Evolutionary conservation across 2,797 vertebrate genomes (phyloP), one percentile per base, ranked within the genome.

Genomic region (Salmo trutta): DNA sequence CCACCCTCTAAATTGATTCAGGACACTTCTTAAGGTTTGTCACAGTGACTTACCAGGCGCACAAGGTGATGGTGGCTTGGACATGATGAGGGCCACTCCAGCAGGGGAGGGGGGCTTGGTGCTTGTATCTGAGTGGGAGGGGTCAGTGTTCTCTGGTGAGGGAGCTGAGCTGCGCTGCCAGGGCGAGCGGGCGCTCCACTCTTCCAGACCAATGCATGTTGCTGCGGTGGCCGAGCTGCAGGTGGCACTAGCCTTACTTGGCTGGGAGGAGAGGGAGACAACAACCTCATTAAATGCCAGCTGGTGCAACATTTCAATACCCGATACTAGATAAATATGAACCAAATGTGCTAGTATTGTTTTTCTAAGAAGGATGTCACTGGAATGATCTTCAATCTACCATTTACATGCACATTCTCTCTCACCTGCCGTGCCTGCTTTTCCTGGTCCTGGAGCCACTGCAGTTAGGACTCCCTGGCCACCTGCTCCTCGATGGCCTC

Each of bases 401-500:
- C 33, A 36, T 36, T 36, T 36, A 36, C 33, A 6, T 36, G 33
- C 33, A 36, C 4, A 5, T 7, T 41, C 36, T 41, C 36, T 69
- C 29, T 70, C 71, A 97, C 96, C 96, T 98, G 96, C 77, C 96
- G 88, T 29, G 95, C 97, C 88, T 96, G 96, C 72, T 98, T 98
- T 91, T 98, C 97, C 91, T 98, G 97, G 93, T 98, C 97, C 79
- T 96, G 94, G 6, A 98, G 94, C 97, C 97, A 98, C 88, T 98
- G 97, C 82, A 98, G 92, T 86, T 98, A 98, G 0, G 96, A 96
- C 91, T 98, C 97, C 0, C 96, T 92, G 21, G 97, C 96, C 87
- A 98, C 97, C 86, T 98, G 97, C 87, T 98, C 97, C 87, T 98
- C 97, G 27, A 98, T 98, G 88, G 97, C 97, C 87, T 98, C 97